These are phyloP conservation scores for Ypsolopha sequella DNA, from an alignment of 2,888 invertebrate genomes.

Conservation along the genomic window DNA sequence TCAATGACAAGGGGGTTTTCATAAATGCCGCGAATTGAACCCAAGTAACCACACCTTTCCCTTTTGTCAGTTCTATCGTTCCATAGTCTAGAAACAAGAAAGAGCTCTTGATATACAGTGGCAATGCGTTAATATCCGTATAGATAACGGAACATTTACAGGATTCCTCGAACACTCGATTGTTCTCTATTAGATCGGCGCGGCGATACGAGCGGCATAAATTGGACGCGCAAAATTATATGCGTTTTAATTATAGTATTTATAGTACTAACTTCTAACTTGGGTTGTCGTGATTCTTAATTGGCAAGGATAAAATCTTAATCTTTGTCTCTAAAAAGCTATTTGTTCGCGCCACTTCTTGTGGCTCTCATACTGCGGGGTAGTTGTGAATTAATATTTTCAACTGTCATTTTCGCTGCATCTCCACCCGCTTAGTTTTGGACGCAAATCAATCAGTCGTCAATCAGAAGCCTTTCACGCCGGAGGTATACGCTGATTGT, in stretches of 20 bases:
- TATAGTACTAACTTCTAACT: constrained; percentile 41
- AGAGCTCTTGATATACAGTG: constrained; percentile 33
- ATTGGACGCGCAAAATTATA: constrained; percentile 35
- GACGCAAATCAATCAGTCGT: no score
- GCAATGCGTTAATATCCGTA: constrained; percentile 31
- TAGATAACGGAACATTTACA: constrained; percentile 36
- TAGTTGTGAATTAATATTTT: no score
- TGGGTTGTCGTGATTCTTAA: constrained; percentile 44
- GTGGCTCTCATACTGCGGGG: no score
- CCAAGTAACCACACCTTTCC: no score
- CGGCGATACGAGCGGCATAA: constrained; percentile 41
- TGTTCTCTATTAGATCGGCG: constrained; percentile 33
- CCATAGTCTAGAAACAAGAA: constrained; percentile 8
- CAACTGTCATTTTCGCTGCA: no score
- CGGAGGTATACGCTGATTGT: no score
- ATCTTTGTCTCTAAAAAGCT: background rate
- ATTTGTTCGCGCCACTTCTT: no score
- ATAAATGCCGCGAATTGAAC: no score
- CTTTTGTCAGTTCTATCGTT: constrained; percentile 1
- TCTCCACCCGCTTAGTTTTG: no score
- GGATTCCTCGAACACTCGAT: constrained; percentile 30
- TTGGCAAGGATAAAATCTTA: constrained; percentile 39
- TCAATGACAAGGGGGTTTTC: no score
- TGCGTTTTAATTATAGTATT: constrained; percentile 55
- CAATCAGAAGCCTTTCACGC: no score